Base-by-base conservation (phyloP, 2,113 vertebrate species). In the Madoqua kirkii region DNA sequence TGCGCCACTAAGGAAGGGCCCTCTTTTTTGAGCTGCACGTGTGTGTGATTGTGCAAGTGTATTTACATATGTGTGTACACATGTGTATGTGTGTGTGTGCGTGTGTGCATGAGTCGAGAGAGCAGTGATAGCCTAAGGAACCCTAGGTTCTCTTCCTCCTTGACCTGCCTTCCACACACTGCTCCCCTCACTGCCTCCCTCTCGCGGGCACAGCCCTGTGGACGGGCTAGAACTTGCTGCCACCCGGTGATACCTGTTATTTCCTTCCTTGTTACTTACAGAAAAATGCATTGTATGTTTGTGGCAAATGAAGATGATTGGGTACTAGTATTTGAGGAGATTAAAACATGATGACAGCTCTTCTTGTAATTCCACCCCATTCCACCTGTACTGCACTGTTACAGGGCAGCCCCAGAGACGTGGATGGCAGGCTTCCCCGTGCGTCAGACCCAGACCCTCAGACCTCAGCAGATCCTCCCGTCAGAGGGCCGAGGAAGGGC, bases 381-480 rank as follows among this genome's bases (percentile, higher is more conserved):
- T 54, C 79, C 62, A 13, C 29, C 1, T 3, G 5, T 8, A 0
- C 15, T 25, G 10, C 2, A 0, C 71, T 6, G 2, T 5, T 1
- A 11, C 1, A 0, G 4, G 15, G 9, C 33, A 2, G 6, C 27
- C 15, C 31, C n/a, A 29, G 87, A 59, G 29, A 6, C 1, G 0
- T 3, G 14, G 8, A 7, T 6, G 23, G 8, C n/a, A 1, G 1
- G 45, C 6, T 4, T 1, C 0, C 29, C 1, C 0, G 1, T 3
- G 29, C 4, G 2, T 15, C 89, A 23, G 27, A 6, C 33, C 14
- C 2, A 3, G 5, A 81, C 6, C 1, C 50, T 4, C 0, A 6
- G 36, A 3, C 5, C 48, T n/a, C n/a, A 1, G 4, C 62, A 0
- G 15, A 4, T 5, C 43, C 25, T 54, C 36, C 23, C 0, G 0